These are phyloP conservation scores for Tragulus kanchil DNA, from an alignment of 2,113 vertebrate genomes.

Conservation along the genomic window DNA sequence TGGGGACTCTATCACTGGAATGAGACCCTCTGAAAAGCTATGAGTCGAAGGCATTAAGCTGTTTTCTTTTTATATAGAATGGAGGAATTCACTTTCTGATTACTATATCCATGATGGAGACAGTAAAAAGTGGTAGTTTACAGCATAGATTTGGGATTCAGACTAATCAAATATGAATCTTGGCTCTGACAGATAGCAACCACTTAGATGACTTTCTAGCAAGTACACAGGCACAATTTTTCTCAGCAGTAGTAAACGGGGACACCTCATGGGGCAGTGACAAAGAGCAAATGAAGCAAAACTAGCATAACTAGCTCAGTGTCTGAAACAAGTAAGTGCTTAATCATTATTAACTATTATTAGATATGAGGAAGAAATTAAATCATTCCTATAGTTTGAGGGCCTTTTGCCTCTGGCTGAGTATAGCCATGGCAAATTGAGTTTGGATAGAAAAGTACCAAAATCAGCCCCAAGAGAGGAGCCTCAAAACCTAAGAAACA, in stretches of 20 bases:
- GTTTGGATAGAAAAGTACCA: neutral
- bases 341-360: neutral
- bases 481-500: neutral
- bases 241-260: neutral
- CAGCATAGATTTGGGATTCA: neutral
- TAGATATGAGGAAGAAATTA: conserved; percentile 20
- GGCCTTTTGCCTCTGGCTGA: neutral
- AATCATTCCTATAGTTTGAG: neutral
- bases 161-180: neutral
- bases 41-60: neutral
- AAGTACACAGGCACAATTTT: neutral
- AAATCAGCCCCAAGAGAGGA: neutral
- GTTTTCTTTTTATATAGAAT: neutral
- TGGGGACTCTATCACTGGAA: neutral
- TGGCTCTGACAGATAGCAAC: neutral
- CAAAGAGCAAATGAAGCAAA: neutral
- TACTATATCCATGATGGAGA: neutral
- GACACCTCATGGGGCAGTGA: neutral
- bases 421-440: neutral
- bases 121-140: neutral
- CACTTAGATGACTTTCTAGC: neutral
- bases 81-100: neutral
- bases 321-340: neutral
- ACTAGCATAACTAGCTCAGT: neutral
- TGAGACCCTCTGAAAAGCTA: neutral